Evolutionary conservation across 2,113 vertebrate species (phyloP).

Genomic region (Odontesthes bonariensis): DNA sequence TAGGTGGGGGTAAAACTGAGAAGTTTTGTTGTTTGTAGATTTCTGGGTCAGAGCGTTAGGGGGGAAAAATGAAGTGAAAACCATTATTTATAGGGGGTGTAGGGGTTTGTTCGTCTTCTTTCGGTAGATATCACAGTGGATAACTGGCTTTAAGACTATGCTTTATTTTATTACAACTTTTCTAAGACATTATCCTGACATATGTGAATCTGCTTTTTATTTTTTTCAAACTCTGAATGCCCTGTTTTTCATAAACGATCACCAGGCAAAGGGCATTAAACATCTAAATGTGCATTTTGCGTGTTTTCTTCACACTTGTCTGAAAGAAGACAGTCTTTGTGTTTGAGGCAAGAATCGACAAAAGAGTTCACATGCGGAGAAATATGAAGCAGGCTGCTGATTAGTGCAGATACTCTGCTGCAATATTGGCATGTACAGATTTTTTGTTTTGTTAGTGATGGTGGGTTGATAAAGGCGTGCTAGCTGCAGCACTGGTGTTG

Average conservation of each 20-base stretch:
- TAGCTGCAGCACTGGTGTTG: constrained; percentile 41
- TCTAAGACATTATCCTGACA: not conserved
- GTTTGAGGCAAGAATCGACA: not conserved
- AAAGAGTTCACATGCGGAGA: not conserved
- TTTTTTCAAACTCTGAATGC: not conserved
- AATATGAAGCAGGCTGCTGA: not conserved
- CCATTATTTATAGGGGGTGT: too few species aligned
- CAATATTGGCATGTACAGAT: constrained; percentile 16
- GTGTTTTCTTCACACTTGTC: not conserved
- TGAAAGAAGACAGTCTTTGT: not conserved
- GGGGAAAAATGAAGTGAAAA: not conserved
- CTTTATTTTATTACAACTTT: not conserved
- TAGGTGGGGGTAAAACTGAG: not conserved
- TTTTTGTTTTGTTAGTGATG: constrained; percentile 49
- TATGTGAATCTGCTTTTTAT: not conserved
- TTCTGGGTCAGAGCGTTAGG: not conserved
- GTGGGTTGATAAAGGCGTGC: constrained; percentile 46
- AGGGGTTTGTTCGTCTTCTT: too few species aligned
- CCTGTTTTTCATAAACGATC: not conserved
- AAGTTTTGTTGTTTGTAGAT: not conserved
- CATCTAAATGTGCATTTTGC: not conserved
- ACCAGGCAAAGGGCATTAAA: not conserved
- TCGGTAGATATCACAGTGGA: too few species aligned
- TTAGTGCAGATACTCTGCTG: constrained; percentile 3
- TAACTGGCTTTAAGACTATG: too few species aligned